phyloP scores from a whole-genome alignment of 2,888 invertebrate genomes.

The Desoria tigrina region DNA sequence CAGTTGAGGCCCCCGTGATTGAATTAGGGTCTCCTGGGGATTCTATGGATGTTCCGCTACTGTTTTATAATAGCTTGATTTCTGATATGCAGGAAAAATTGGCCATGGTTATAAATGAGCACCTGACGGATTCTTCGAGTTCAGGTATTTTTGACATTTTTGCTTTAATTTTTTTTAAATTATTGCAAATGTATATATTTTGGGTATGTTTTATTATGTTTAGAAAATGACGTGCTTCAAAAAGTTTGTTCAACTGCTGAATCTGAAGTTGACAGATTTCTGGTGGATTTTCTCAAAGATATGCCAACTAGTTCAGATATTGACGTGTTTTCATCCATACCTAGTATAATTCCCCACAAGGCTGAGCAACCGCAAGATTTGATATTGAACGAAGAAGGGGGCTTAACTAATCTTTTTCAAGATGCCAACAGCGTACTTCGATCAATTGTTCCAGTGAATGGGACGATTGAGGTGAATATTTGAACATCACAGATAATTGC shows the following conservation, averaged over 20 bases:
- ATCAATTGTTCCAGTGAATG: no score
- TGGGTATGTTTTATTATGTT: no score
- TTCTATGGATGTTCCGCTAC: constrained; percentile 20
- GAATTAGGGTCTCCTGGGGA: constrained; percentile 14
- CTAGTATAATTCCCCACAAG: neutral
- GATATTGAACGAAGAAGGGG: neutral
- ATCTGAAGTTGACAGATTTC: constrained; percentile 30
- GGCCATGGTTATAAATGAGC: constrained; percentile 33
- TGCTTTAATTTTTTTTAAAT: neutral
- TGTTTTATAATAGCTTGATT: constrained; percentile 32
- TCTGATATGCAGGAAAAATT: constrained; percentile 32
- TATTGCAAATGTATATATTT: no score
- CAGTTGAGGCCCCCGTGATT: neutral
- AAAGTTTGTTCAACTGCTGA: constrained; percentile 2
- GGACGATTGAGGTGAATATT: no score
- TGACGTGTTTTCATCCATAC: neutral
- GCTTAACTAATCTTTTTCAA: neutral
- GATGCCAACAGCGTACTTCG: neutral
- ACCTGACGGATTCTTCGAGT: constrained; percentile 22
- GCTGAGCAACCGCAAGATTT: neutral
- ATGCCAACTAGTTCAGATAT: neutral
- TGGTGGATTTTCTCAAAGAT: constrained; percentile 35
- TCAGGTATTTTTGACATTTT: constrained; percentile 26
- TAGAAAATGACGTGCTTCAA: neutral
- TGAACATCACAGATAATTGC: no score